These are phyloP conservation scores for Cantharis rufa DNA, from an alignment of 2,888 invertebrate genomes.

Conservation along the genomic window DNA sequence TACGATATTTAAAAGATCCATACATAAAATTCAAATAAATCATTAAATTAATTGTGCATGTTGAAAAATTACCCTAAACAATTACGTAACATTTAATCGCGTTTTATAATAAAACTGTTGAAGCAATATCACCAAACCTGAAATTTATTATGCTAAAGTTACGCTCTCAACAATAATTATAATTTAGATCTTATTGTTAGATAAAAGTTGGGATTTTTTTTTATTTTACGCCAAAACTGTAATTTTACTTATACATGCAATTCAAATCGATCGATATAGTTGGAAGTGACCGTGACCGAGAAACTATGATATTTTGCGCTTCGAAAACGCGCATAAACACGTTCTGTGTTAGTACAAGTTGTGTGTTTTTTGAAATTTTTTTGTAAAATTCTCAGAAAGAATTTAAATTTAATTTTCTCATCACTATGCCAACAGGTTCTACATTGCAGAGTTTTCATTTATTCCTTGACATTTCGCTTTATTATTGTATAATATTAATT, in stretches of 20 bases:
- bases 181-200: background rate
- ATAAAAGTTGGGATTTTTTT: background rate
- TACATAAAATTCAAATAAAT: background rate
- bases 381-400: background rate
- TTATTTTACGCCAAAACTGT: background rate
- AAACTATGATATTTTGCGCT: background rate
- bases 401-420: background rate
- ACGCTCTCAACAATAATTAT: background rate
- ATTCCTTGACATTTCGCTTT: background rate
- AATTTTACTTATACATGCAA: conserved; percentile 5
- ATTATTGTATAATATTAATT: background rate
- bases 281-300: conserved; percentile 18
- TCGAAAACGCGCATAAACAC: background rate
- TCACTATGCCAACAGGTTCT: background rate
- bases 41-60: background rate
- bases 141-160: background rate
- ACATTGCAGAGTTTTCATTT: background rate
- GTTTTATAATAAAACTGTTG: background rate
- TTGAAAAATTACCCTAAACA: background rate
- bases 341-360: background rate
- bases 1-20: background rate
- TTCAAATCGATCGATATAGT: conserved; percentile 10
- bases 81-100: background rate
- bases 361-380: background rate
- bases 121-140: background rate